phyloP scores from a whole-genome alignment of 2,888 invertebrate genomes.

The Eupithecia inturbata region DNA sequence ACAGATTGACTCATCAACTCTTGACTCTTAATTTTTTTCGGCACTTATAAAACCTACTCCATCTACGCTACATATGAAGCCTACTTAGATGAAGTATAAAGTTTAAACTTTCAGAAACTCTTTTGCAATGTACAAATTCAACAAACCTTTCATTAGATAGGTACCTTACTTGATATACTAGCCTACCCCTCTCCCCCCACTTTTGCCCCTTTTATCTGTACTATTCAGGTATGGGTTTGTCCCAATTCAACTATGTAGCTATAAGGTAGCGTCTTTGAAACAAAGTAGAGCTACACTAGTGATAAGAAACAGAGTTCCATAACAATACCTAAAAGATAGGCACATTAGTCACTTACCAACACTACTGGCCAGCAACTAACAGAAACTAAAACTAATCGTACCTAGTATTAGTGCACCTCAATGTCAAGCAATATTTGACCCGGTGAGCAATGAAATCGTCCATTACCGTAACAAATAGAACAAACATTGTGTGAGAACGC shows the following conservation, averaged over 20 bases:
- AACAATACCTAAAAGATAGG: neutral
- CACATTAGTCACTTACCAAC: neutral
- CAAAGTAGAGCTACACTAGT: neutral
- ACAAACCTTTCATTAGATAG: no score
- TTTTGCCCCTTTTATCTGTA: no score
- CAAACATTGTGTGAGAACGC: constrained; percentile 65
- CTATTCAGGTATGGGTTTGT: neutral
- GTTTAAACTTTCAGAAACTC: no score
- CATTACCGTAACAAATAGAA: constrained; percentile 74
- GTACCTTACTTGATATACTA: no score
- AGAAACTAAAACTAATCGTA: constrained; percentile 4
- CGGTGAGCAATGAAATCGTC: constrained; percentile 69
- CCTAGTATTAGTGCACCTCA: constrained; percentile 31
- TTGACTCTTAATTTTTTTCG: neutral
- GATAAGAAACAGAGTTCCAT: neutral
- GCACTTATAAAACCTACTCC: neutral
- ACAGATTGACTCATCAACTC: neutral
- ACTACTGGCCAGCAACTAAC: neutral
- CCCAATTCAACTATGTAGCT: neutral
- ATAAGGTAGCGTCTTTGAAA: neutral
- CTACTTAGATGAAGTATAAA: no score
- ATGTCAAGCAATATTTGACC: constrained; percentile 60
- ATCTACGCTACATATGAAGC: neutral
- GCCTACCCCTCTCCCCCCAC: no score
- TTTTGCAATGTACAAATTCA: no score